Percentiles rank a stretch among this genome's conserved stretches.
phyloP scores from a whole-genome alignment of 64 coral and sea anemone genomes.

The Trachythela sp. region DNA sequence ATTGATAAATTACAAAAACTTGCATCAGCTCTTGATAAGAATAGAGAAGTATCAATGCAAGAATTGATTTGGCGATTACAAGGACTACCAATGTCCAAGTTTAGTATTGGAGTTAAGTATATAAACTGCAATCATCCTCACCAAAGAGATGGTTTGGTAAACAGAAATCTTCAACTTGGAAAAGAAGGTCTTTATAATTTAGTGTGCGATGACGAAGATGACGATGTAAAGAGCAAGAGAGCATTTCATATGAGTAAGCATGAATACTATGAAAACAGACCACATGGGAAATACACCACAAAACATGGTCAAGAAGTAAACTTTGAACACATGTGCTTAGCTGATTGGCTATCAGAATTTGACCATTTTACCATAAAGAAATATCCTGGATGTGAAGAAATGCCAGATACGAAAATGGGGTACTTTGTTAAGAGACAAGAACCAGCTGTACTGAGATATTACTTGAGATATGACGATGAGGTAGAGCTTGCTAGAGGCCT shows the following conservation, averaged over 20 bases:
- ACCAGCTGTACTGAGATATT: slow-evolving; percentile 5
- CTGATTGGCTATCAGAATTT: not conserved
- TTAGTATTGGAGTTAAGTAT: slow-evolving; percentile 17
- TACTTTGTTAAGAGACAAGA: slow-evolving; percentile 1
- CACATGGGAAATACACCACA: not conserved
- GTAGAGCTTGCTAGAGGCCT: not conserved
- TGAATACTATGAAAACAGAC: slow-evolving; percentile 11
- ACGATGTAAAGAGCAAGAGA: not conserved
- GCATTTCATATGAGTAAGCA: slow-evolving; percentile 15
- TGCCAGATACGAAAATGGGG: not conserved
- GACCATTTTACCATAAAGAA: slow-evolving; percentile 9
- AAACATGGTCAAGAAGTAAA: not conserved
- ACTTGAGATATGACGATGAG: slow-evolving; percentile 14
- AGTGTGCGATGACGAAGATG: not conserved
- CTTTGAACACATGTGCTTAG: not conserved
- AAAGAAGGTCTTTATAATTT: slow-evolving; percentile 2
- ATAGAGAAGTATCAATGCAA: slow-evolving; percentile 18
- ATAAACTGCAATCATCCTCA: slow-evolving; percentile 14
- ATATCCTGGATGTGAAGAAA: not conserved
- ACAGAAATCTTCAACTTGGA: not conserved
- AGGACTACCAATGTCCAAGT: slow-evolving; percentile 17
- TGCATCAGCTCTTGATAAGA: slow-evolving; percentile 17
- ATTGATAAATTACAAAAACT: not conserved
- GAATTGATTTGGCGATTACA: slow-evolving; percentile 11
- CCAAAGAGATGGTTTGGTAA: not conserved